Evolutionary conservation across 2,113 vertebrate species (phyloP), one percentile per base, ranked within the genome.

Genomic region (Malurus melanocephalus): DNA sequence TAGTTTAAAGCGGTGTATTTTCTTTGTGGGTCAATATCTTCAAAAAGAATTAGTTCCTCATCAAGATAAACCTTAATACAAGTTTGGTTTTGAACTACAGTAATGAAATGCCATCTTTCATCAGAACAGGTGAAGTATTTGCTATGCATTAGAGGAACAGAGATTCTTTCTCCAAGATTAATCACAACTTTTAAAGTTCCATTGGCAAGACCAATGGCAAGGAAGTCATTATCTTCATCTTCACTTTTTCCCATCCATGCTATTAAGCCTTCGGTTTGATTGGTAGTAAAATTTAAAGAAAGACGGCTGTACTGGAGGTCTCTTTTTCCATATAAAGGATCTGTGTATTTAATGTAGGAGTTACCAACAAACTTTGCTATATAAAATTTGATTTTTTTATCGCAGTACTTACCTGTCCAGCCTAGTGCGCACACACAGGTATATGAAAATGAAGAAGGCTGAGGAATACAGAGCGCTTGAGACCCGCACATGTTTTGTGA

Each of bases 1-100:
- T 98, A 98, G 92, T 99, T 98, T 56, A 99, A 93, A 82, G 98
- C 98, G 72, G 98, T 94, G 20, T 98, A 98, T 67, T 95, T 97
- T 96, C 97, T 98, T 35, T 96, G 94, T 13, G 97, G 98, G 76
- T 99, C 98, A 85, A 96, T 80, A 43, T 98, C 98, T 93, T 98
- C 92, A 60, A 91, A 97, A 64, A 98, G 17, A 59, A 98, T 94
- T 67, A 96, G 93, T 24, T 94, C 87, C 6, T 89, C 95, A 84
- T 98, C 94, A 35, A 98, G 92, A 40, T 96, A 96, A 5, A 96
- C 98, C 82, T 98, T 97, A 62, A 98, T 82, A 33, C 98, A 64
- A 12, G 98, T 99, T 76, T 97, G 89, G 82, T 98, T 98, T 53
- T 98, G 97, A 71, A 80, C 90, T 55, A 98, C 28, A 27, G 95